Conservation (phyloP, 2,888 invertebrate species). For the Pandemis cinnamomeana region DNA sequence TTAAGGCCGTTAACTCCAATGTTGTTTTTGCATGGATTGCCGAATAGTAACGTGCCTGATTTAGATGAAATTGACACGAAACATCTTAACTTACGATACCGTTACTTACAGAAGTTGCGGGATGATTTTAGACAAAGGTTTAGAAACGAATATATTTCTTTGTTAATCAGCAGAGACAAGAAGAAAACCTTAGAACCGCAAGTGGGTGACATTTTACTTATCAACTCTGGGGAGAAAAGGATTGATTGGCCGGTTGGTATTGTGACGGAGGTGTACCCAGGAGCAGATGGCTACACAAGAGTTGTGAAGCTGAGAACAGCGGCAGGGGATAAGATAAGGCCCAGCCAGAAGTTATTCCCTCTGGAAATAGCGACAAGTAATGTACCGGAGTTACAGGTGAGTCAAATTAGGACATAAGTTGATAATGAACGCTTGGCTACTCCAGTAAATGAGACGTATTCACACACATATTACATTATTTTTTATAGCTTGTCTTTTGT, state of each 20-base stretch:
- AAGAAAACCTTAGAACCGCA: neutral
- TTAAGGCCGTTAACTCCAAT: slow-evolving; percentile 27
- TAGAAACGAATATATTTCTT: slow-evolving; percentile 25
- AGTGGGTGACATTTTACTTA: slow-evolving; percentile 28
- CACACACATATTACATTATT: neutral
- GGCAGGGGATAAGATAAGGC: slow-evolving; percentile 1
- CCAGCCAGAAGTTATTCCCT: slow-evolving; percentile 16
- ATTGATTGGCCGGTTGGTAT: slow-evolving; percentile 12
- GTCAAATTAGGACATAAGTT: neutral
- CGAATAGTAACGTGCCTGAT: slow-evolving; percentile 34
- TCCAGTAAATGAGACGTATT: neutral
- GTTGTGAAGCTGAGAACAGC: slow-evolving; percentile 14
- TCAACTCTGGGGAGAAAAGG: neutral
- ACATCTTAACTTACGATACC: neutral
- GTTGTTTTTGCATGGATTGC: slow-evolving; percentile 18
- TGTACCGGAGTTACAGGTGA: neutral
- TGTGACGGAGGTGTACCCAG: slow-evolving; percentile 6
- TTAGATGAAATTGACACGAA: slow-evolving; percentile 9
- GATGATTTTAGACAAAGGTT: slow-evolving; percentile 40
- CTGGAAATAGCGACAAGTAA: neutral
- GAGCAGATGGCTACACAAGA: neutral
- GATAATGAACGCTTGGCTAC: neutral
- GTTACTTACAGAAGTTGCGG: slow-evolving; percentile 8
- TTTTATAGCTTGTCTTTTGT: neutral
- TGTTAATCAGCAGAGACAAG: neutral